Conservation (phyloP, 1,140 invertebrate genomes). For the Microplitis mediator region DNA sequence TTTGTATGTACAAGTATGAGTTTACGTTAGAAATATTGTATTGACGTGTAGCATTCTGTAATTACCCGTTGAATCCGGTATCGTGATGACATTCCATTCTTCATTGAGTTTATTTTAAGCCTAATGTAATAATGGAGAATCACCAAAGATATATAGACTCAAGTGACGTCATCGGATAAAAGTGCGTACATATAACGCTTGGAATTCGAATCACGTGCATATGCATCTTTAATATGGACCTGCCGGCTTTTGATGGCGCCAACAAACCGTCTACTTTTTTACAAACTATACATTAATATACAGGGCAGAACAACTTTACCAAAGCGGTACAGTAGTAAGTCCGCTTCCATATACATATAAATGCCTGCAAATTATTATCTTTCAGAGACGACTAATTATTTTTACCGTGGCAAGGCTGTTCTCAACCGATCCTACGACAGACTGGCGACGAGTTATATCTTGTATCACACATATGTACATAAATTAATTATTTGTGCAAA, state of each 20-base stretch:
- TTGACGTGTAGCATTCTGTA: too few relatives aligned
- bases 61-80: too few relatives aligned
- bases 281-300: not conserved
- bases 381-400: slow-evolving; percentile 25
- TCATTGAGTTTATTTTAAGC: too few relatives aligned
- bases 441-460: slow-evolving; percentile 26
- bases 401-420: slow-evolving; percentile 25
- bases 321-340: slow-evolving; percentile 29
- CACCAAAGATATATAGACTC: not conserved
- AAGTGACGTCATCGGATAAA: not conserved
- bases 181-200: not conserved
- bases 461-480: slow-evolving; percentile 11
- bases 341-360: not conserved
- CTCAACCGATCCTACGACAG: not conserved
- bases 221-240: slow-evolving; percentile 20
- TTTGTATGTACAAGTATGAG: too few relatives aligned
- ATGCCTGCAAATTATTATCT: slow-evolving; percentile 31
- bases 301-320: not conserved
- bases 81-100: too few relatives aligned
- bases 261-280: slow-evolving; percentile 5
- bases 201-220: slow-evolving; percentile 22
- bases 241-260: slow-evolving; percentile 19
- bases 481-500: not conserved
- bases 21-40: not conserved
- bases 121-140: not conserved